Evolutionary conservation across 2,888 invertebrate genomes (phyloP), one percentile per base, ranked within the genome.

Genomic region (Noctua fimbriata): DNA sequence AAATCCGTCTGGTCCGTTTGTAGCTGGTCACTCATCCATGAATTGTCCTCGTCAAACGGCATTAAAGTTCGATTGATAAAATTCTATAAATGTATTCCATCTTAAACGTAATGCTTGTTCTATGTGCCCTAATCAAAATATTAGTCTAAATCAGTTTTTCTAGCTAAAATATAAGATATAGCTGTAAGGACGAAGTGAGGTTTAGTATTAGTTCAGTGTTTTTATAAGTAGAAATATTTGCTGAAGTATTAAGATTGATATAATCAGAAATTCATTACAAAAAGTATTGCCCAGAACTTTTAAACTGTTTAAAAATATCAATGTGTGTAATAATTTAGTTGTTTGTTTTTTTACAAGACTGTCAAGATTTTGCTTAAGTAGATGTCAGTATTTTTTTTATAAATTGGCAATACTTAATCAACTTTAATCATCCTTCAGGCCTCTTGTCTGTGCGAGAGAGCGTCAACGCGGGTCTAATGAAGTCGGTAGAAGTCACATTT

Each of bases 71-170:
- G 1, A 66, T 47, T 16, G 24, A 63, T 2, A 69, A 69, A 65
- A 71, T 70, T 10, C 52, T 18, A 71, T 5, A 79, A 74, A 85
- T 74, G 74, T 78, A 49, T 66, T 58, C 79, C 67, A 82, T 69
- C 49, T 5, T 6, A 2, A 82, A 85, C 63, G 14, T 28, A 78
- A 69, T 67, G 52, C 55, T 88, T 78, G 58, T 72, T 69, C 60
- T 85, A 84, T 76, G 72, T 79, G 66, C 66, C 67, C 55, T 83
- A 81, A 73, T 76, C 84, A 86, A 82, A 78, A 74, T 60, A 76
- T 81, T 83, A 81, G 85, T 87, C 89, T 86, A 90, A 88, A 87
- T 90, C 79, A 88, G 89, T 88, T 87, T 88, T 83, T 84, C 88
- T 89, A 90, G 85, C 86, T 85, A 82, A 84, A 83, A 72, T 82